Conservation (phyloP, 2,888 invertebrate species). For the Lasioglossum vierecki region DNA sequence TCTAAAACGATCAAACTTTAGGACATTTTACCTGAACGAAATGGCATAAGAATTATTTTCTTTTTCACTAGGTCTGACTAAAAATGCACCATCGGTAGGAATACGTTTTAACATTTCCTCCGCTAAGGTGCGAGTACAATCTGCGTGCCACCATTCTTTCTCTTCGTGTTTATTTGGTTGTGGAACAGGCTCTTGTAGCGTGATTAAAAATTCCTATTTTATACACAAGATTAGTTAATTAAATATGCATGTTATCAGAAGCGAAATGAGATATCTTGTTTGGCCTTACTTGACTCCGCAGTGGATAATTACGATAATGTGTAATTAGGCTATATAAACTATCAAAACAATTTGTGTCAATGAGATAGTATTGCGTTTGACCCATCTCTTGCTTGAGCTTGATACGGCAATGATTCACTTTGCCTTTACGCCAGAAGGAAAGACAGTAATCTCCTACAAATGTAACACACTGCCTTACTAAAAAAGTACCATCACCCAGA, state of each 20-base stretch:
- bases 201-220: slow-evolving; percentile 92
- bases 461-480: slow-evolving; percentile 97
- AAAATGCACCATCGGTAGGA: slow-evolving; percentile 95
- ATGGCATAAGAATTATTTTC: slow-evolving; percentile 95
- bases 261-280: slow-evolving; percentile 20
- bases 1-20: neutral
- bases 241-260: neutral
- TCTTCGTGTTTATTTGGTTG: slow-evolving; percentile 97
- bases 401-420: slow-evolving; percentile 96
- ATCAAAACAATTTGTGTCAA: slow-evolving; percentile 95
- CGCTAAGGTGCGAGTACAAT: slow-evolving; percentile 91
- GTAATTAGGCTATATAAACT: slow-evolving; percentile 96
- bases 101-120: slow-evolving; percentile 95
- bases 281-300: slow-evolving; percentile 90
- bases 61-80: slow-evolving; percentile 96
- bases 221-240: slow-evolving; percentile 7
- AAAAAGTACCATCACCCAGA: slow-evolving; percentile 95
- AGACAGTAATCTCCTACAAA: slow-evolving; percentile 98
- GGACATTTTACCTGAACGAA: slow-evolving; percentile 91
- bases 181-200: slow-evolving; percentile 95
- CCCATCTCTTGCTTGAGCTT: slow-evolving; percentile 95
- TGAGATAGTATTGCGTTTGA: slow-evolving; percentile 94
- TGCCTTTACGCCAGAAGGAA: slow-evolving; percentile 96
- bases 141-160: slow-evolving; percentile 96
- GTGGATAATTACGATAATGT: slow-evolving; percentile 93